Evolutionary conservation across 2,113 vertebrate species (phyloP), one percentile per base, ranked within the genome.

Genomic region (Podarcis cretensis): DNA sequence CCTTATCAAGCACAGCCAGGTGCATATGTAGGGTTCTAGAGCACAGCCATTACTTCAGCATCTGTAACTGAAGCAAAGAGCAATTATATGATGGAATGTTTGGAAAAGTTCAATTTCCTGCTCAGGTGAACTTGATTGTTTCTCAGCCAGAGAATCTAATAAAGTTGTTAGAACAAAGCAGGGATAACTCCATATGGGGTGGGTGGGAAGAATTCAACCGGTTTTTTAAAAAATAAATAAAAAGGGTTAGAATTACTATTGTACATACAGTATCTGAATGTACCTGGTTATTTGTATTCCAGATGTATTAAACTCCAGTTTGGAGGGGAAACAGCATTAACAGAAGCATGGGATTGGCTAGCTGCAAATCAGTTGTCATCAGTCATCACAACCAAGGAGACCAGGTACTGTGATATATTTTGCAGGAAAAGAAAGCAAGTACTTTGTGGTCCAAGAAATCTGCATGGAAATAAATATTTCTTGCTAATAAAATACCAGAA

Each of bases 291-390:
- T 89, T 83, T 91, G 35, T 91, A 0, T 18, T 87, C 16, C 95
- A 99, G 99, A 88, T 99, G 99, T 92, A 98, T 99, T 88, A 98
- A 98, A 85, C 95, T 99, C 54, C 99, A 99, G 95, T 96, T 97
- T 57, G 98, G 98, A 30, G 98, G 97, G 8, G 98, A 99, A 87
- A 96, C 96, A 0, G 94, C 89, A 1, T 98, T 99, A 90, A 97
- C 98, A 0, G 98, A 98, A 92, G 98, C 98, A 40, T 99, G 99
- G 98, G 96, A 96, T 93, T 99, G 99, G 99, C 95, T 99, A 8
- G 98, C 98, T 82, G 97, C 97, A 79, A 99, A 99, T 93, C 98
- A 99, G 91, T 96, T 98, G 10, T 97, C 98, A 0, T 94, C 98
- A 0, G 95, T 99, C 20, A 97, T 99, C 81, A 98, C 98, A 89